Evolutionary conservation across 2,888 invertebrate genomes (phyloP), one percentile per base, ranked within the genome.

Genomic region (Plebejus anna): DNA sequence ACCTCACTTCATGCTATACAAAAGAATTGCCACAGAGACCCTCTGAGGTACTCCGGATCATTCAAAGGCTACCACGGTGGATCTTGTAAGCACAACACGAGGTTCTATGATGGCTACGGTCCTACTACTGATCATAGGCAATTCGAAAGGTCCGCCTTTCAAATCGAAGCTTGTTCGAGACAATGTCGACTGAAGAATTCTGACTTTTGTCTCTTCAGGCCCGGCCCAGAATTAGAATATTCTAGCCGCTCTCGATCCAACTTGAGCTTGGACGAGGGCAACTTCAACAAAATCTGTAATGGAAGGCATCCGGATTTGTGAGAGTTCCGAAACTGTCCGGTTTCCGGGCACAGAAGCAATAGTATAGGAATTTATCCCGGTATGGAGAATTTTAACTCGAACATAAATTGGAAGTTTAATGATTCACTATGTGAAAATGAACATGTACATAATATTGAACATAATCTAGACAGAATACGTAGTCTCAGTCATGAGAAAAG

Each of bases 1-100:
- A 96, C 95, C 77, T 97, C 97, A 75, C 92, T 97, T 71, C 97
- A 97, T 83, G 96, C 96, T 51, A 94, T 96, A 80, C 96, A 96
- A 83, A 94, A 94, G 82, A 88, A 92, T 55, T 94, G 94, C 73
- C 92, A 94, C 75, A 86, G 93, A 81, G 94, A 94, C 78, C 87
- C 88, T 22, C 82, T 90, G 42, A 84, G 91, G 79, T 94, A 90
- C 80, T 86, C 90, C 13, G 94, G 94, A 51, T 94, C 94, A 1
- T 93, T 94, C 76, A 94, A 94, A 85, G 93, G 93, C 16, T 94
- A 90, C 72, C 88, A 90, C 2, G 90, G 85, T 77, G 89, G 84
- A 76, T 82, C 85, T 22, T 94, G 94, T 81, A 94, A 94, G 79
- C 90, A 92, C 80, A 89, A 90, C 61, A 86, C 90, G n/a, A 89